Conservation (phyloP, 2,797 vertebrate species). For the Crocidura indochinensis region DNA sequence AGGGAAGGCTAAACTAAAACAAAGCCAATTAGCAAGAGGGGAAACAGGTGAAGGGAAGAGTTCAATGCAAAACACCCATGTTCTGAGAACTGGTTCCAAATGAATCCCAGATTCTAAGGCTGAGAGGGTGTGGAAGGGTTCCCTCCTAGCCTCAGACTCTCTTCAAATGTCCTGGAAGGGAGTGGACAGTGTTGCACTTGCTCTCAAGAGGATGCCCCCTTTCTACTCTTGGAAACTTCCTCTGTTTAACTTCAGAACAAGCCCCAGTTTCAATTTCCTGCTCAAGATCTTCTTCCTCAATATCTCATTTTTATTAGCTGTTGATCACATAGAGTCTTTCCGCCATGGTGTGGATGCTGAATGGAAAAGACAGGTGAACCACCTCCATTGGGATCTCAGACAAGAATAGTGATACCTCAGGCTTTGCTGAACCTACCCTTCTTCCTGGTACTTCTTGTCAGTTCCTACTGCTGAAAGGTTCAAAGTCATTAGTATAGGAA, state of each 20-base stretch:
- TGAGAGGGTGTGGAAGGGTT: neutral
- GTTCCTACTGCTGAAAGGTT: neutral
- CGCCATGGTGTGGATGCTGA: neutral
- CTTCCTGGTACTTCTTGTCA: neutral
- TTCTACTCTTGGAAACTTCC: neutral
- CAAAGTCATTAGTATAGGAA: neutral
- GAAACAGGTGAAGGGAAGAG: slow-evolving; percentile 31
- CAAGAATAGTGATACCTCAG: neutral
- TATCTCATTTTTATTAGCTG: too few species aligned
- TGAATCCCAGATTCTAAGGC: too few species aligned
- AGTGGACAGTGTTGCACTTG: neutral
- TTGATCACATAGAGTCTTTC: too few species aligned
- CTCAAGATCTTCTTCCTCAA: neutral
- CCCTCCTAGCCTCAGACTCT: neutral
- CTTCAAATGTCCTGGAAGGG: rapidly evolving
- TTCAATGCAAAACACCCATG: slow-evolving; percentile 27
- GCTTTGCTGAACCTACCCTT: neutral
- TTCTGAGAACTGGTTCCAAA: neutral
- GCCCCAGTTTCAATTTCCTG: neutral
- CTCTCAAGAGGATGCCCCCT: neutral
- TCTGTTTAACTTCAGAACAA: neutral
- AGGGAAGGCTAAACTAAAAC: slow-evolving; percentile 22
- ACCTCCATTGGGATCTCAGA: neutral
- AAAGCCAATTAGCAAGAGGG: neutral
- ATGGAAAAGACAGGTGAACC: neutral